Evolutionary conservation across 2,888 invertebrate species (phyloP), one percentile per base, ranked within the genome.

Genomic region (Watsonalla binaria): DNA sequence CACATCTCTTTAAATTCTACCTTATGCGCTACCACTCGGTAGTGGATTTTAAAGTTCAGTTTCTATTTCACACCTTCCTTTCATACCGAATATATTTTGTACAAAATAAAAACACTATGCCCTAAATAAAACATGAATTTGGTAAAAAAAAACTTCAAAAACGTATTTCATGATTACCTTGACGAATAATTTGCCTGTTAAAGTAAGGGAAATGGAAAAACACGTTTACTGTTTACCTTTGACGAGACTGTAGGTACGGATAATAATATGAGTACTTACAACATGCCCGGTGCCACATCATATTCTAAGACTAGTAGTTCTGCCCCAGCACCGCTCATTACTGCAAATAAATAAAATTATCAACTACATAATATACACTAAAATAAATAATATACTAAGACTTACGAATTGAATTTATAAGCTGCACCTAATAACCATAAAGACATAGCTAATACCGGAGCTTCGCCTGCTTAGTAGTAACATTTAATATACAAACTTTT

Each of bases 251-350:
- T 42, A 11, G 11, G 11, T 42, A 42, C 42, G 42, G 42, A 42
- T 11, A 42, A 11, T 5, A 5, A 1, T 11, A 9, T 37, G 9
- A 61, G 66, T 80, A 89, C 90, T 90, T 60, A 90, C 90, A 90
- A 74, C 55, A 90, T 68, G 13, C 78, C 86, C 8, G 87, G 84
- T n/a, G 90, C 90, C 54, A 83, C 72, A 58, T 87, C 83, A 61
- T 82, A 84, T 37, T 81, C 80, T 45, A 90, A 72, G 8, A 90
- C 89, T 57, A 82, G 67, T 24, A 90, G 71, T 56, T 90, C 84
- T 14, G 90, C 76, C 1, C 90, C 90, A 2, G 90, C 90, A 8
- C 90, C 90, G 59, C 90, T 90, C 84, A 90, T 85, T 59, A 90
- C 90, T 90, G 81, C 11, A 42, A 42, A 42, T 42, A 42, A 11